Conservation (phyloP, 2,113 vertebrate genomes). For the Oreochromis aureus region DNA sequence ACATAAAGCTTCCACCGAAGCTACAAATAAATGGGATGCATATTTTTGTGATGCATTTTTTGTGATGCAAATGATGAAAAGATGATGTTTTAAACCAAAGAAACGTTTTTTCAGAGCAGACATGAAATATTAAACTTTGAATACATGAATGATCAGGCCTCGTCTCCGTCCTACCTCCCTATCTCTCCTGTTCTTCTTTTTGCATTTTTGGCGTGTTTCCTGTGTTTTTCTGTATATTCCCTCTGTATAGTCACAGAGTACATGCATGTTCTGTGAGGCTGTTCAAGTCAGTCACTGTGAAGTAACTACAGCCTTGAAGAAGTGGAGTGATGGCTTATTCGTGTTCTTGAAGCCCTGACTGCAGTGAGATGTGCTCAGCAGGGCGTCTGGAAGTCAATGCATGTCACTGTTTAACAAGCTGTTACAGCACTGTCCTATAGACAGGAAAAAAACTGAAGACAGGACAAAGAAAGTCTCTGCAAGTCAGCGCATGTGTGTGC, state of each 20-base stretch:
- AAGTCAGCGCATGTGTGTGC: slow-evolving; percentile 6
- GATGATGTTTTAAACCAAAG: background rate
- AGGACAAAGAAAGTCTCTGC: slow-evolving; percentile 46
- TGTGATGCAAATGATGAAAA: background rate
- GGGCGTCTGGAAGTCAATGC: slow-evolving; percentile 35
- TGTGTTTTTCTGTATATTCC: background rate
- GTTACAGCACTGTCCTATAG: slow-evolving; percentile 16
- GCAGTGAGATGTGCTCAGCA: slow-evolving; percentile 31
- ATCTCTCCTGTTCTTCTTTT: background rate
- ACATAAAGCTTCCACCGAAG: background rate
- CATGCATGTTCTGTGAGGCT: background rate
- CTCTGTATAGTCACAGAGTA: background rate
- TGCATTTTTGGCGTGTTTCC: background rate
- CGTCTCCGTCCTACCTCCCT: background rate
- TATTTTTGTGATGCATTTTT: background rate
- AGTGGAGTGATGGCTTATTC: slow-evolving; percentile 18
- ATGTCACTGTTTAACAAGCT: slow-evolving; percentile 60
- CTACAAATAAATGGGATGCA: background rate
- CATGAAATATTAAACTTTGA: background rate
- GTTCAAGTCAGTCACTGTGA: background rate
- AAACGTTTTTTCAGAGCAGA: background rate
- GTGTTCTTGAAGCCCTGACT: slow-evolving; percentile 11
- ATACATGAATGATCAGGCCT: background rate
- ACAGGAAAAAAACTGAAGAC: slow-evolving; percentile 32
- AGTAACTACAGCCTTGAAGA: background rate